Conservation (phyloP, 2,797 vertebrate species). For the Acrossocheilus wenchowensis region DNA sequence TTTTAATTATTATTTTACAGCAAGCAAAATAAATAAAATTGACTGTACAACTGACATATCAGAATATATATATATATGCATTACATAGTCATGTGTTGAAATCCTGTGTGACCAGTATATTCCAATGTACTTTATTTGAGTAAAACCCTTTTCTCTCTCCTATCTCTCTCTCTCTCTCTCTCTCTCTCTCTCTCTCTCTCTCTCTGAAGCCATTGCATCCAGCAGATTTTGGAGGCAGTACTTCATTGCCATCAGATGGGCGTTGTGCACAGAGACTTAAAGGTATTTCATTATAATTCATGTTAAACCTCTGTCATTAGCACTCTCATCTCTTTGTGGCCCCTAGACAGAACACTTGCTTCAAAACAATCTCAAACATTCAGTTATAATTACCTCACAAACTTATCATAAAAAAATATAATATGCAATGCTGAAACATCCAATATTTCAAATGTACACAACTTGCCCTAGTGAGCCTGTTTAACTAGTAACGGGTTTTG, state of each 20-base stretch:
- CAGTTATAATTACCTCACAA: neutral
- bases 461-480: neutral
- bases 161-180: too few species aligned
- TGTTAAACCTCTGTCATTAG: neutral
- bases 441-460: neutral
- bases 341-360: neutral
- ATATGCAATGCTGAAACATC: neutral
- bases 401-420: neutral
- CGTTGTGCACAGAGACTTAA: slow-evolving; percentile 94
- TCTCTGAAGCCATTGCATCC: slow-evolving; percentile 82
- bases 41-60: neutral
- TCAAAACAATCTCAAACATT: neutral
- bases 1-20: neutral
- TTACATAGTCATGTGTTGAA: neutral
- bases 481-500: too few species aligned
- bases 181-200: too few species aligned
- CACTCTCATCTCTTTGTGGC: neutral
- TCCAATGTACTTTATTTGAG: neutral
- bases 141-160: neutral
- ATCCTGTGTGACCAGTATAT: neutral
- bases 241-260: slow-evolving; percentile 99
- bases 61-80: neutral
- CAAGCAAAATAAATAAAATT: neutral
- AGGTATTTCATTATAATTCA: slow-evolving; percentile 76
- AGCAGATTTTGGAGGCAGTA: slow-evolving; percentile 96